Conservation (phyloP, 2,888 invertebrate species). For the Dione juno region DNA sequence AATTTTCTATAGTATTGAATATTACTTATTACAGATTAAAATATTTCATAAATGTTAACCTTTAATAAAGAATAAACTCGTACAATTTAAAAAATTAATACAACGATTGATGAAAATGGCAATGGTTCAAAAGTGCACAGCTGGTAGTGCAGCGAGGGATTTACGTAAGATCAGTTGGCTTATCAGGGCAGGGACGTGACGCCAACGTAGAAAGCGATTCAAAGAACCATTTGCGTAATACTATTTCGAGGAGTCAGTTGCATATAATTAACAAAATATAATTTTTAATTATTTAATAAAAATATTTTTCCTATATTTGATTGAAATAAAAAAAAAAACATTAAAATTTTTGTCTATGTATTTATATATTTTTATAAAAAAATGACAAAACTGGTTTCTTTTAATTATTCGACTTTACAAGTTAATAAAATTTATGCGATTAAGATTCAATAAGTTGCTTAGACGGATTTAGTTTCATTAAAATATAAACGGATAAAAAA, state of each 20-base stretch:
- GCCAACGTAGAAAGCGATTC: conserved; percentile 74
- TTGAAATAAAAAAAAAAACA: too few relatives aligned
- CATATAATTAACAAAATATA: conserved; percentile 61
- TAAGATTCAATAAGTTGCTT: too few relatives aligned
- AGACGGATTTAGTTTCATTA: too few relatives aligned
- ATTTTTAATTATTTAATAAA: conserved; percentile 37
- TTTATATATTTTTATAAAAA: too few relatives aligned
- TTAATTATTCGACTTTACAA: too few relatives aligned
- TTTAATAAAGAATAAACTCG: not conserved
- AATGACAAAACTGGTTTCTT: too few relatives aligned
- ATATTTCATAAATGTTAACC: not conserved
- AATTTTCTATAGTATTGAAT: not conserved
- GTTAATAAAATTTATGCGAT: too few relatives aligned
- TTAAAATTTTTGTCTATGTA: too few relatives aligned
- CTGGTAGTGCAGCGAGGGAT: conserved; percentile 56
- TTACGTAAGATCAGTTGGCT: conserved; percentile 70
- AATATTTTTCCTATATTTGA: conserved; percentile 25
- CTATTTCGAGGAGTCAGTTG: conserved; percentile 58
- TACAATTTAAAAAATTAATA: conserved; percentile 4
- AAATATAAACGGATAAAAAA: not conserved
- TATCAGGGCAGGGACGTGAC: conserved; percentile 63
- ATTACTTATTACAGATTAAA: not conserved
- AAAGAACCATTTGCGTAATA: conserved; percentile 73
- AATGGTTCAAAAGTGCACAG: conserved; percentile 38
- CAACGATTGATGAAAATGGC: conserved; percentile 27